A percentile compares a stretch with the other conserved stretches of the same genome.
Evolutionary conservation across 2,113 vertebrate species (phyloP).

Genomic region (Nycticryphes semicollaris): DNA sequence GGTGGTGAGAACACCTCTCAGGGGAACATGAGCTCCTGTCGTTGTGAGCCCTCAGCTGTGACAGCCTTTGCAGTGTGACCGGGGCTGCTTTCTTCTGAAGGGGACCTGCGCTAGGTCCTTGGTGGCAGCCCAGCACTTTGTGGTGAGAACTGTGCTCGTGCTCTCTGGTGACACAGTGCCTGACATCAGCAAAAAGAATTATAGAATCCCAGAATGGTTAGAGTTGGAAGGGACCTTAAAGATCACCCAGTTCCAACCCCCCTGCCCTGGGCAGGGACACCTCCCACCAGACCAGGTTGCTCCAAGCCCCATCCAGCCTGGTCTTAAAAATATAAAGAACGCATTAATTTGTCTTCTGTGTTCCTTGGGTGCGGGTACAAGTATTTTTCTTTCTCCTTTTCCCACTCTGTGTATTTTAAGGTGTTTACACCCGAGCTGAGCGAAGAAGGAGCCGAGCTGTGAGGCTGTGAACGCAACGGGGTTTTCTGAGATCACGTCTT

Average conservation of each 20-base stretch:
- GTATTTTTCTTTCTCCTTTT: background rate
- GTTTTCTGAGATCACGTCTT: background rate
- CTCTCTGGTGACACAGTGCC: background rate
- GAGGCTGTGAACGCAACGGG: background rate
- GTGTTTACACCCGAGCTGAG: background rate
- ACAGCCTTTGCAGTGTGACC: background rate
- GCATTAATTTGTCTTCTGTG: background rate
- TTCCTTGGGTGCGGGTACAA: background rate
- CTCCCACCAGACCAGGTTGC: no score
- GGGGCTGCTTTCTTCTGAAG: background rate
- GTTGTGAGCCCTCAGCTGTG: constrained; percentile 3
- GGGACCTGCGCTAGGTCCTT: background rate
- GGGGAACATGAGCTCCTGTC: background rate
- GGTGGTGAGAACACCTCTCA: background rate
- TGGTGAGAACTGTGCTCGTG: background rate
- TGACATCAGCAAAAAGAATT: background rate
- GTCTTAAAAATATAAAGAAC: background rate
- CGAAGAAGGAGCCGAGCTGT: background rate
- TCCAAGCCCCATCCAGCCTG: no score
- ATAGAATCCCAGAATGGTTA: no score
- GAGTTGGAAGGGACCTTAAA: no score
- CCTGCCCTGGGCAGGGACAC: no score
- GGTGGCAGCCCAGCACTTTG: background rate
- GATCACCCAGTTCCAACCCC: no score
- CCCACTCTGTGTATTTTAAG: background rate